Conservation (phyloP, 1,140 invertebrate species). For the Cydia strobilella region DNA sequence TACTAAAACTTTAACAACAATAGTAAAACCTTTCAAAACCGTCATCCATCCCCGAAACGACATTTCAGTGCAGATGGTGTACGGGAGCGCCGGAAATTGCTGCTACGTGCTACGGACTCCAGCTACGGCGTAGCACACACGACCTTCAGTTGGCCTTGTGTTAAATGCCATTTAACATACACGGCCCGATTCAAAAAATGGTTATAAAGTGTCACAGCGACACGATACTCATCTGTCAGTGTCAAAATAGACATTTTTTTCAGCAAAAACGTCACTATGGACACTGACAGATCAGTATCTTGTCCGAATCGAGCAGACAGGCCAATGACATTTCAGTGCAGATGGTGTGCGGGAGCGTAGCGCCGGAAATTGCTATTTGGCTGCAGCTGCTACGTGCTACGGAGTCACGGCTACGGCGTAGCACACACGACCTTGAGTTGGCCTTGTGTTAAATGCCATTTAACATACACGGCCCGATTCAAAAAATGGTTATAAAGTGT, state of each 20-base stretch:
- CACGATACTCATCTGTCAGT: too few relatives aligned
- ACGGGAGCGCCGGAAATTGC: slow-evolving; percentile 19
- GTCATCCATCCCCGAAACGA: background rate
- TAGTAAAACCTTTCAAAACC: background rate
- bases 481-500: too few relatives aligned
- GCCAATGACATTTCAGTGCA: too few relatives aligned
- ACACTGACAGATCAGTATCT: too few relatives aligned
- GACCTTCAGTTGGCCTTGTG: background rate
- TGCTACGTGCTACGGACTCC: background rate
- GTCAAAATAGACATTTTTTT: too few relatives aligned
- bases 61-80: background rate
- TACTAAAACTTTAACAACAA: background rate
- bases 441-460: background rate
- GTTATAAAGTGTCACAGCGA: too few relatives aligned
- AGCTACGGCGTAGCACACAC: slow-evolving; percentile 5
- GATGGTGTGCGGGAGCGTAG: background rate
- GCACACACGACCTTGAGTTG: background rate
- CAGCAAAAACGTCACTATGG: too few relatives aligned
- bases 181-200: too few relatives aligned
- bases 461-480: too few relatives aligned
- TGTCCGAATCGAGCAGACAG: too few relatives aligned
- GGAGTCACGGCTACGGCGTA: background rate
- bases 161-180: background rate
- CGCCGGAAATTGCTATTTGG: slow-evolving; percentile 29
- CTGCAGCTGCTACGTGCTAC: slow-evolving; percentile 26